phyloP scores from a whole-genome alignment of 2,797 vertebrate species.

The Harpagifer antarcticus region DNA sequence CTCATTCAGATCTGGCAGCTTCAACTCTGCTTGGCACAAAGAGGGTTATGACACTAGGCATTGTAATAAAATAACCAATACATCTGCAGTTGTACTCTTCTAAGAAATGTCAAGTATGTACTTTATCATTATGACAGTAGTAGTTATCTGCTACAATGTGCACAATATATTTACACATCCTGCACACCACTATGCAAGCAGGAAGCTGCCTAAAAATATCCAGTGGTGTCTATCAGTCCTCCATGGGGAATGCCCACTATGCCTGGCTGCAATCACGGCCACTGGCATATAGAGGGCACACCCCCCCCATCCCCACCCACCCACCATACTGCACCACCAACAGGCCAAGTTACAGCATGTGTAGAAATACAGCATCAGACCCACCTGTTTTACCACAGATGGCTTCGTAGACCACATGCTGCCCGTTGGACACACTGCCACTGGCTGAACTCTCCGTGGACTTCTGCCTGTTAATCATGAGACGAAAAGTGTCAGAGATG shows the following conservation, averaged over 20 bases:
- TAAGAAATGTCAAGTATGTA: slow-evolving; percentile 16
- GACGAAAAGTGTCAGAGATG: slow-evolving; percentile 57
- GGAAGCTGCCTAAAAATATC: slow-evolving; percentile 72
- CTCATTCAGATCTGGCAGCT: slow-evolving; percentile 27
- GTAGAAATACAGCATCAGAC: slow-evolving; percentile 64
- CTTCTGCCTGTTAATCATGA: slow-evolving; percentile 82
- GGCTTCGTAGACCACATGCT: slow-evolving; percentile 83
- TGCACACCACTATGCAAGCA: slow-evolving; percentile 27
- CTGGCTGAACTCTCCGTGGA: slow-evolving; percentile 84
- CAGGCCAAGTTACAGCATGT: slow-evolving; percentile 36
- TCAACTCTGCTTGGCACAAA: slow-evolving; percentile 17
- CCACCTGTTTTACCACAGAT: slow-evolving; percentile 88
- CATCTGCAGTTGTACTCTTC: slow-evolving; percentile 19
- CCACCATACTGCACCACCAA: slow-evolving; percentile 19
- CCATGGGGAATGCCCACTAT: slow-evolving; percentile 79
- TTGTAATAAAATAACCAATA: slow-evolving; percentile 27
- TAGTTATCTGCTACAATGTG: slow-evolving; percentile 38
- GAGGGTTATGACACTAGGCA: slow-evolving; percentile 1
- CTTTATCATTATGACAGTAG: slow-evolving; percentile 22
- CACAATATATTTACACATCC: slow-evolving; percentile 31
- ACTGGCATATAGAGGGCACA: slow-evolving; percentile 51
- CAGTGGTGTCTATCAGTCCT: slow-evolving; percentile 66
- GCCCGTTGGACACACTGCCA: slow-evolving; percentile 78
- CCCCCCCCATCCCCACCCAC: neutral
- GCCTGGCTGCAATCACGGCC: slow-evolving; percentile 69